Conservation (phyloP, 2,113 vertebrate species). For the Accipiter virgatus region DNA sequence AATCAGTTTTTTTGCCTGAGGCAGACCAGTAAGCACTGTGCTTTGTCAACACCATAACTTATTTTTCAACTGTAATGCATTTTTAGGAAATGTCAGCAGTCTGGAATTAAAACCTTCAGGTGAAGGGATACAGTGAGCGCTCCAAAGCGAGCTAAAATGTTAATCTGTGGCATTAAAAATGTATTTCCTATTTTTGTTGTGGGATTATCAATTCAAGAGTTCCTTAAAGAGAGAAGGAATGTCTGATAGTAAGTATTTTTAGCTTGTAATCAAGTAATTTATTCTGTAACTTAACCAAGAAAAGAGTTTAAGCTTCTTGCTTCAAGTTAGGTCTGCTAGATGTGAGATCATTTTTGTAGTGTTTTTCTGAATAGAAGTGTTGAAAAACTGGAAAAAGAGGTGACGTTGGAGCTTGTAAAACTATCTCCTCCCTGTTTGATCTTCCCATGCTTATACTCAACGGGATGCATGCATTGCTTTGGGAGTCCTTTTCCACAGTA, state of each 20-base stretch:
- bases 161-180: conserved; percentile 8
- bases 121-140: not conserved
- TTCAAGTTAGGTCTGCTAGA: not conserved
- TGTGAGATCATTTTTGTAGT: not conserved
- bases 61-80: not conserved
- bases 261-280: not conserved
- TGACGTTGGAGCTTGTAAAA: not conserved
- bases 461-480: not conserved
- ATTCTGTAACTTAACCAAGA: not conserved
- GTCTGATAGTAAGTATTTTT: conserved; percentile 6
- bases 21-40: rapidly evolving
- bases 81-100: conserved; percentile 10
- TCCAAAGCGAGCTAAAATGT: not conserved
- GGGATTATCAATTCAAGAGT: not conserved
- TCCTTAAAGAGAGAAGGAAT: not conserved
- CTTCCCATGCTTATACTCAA: not conserved
- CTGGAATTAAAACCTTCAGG: conserved; percentile 7
- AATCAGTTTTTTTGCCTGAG: not conserved
- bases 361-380: not conserved
- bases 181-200: not conserved
- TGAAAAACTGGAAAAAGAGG: not conserved
- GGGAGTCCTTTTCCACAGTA: not conserved
- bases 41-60: not conserved
- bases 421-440: not conserved
- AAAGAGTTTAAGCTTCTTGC: not conserved